phyloP scores from a whole-genome alignment of 2,888 invertebrate species.

The Ypsolopha scabrella region DNA sequence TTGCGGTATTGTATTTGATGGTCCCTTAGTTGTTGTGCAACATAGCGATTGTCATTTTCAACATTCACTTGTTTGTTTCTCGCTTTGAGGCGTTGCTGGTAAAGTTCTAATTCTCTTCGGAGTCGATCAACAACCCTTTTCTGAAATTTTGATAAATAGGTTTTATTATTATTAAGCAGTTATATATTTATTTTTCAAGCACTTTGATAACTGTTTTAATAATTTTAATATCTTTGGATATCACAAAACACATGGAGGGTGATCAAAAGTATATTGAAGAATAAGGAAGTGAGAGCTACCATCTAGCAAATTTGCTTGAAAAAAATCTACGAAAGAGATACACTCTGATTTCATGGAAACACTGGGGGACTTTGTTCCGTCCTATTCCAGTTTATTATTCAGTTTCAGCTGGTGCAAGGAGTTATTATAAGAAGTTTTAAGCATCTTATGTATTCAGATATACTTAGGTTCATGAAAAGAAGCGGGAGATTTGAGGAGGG shows the following conservation, averaged over 20 bases:
- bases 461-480: too few relatives aligned
- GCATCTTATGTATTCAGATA: too few relatives aligned
- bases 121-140: slow-evolving; percentile 69
- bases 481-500: too few relatives aligned
- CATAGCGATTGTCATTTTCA: slow-evolving; percentile 53
- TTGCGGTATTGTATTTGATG: slow-evolving; percentile 47
- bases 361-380: too few relatives aligned
- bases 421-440: too few relatives aligned
- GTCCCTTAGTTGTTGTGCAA: slow-evolving; percentile 58
- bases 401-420: too few relatives aligned
- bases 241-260: not conserved
- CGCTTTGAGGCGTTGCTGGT: slow-evolving; percentile 56
- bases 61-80: slow-evolving; percentile 52
- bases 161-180: not conserved
- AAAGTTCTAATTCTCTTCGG: slow-evolving; percentile 67
- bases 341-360: too few relatives aligned
- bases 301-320: too few relatives aligned
- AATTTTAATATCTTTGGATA: not conserved
- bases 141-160: slow-evolving; percentile 30
- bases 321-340: too few relatives aligned
- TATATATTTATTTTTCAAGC: not conserved
- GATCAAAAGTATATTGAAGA: not conserved
- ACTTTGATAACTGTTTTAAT: not conserved
- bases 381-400: too few relatives aligned
- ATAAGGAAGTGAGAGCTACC: too few relatives aligned